These are phyloP conservation scores for Galerucella calmariensis DNA, from an alignment of 2,888 invertebrate species.

Conservation along the genomic window DNA sequence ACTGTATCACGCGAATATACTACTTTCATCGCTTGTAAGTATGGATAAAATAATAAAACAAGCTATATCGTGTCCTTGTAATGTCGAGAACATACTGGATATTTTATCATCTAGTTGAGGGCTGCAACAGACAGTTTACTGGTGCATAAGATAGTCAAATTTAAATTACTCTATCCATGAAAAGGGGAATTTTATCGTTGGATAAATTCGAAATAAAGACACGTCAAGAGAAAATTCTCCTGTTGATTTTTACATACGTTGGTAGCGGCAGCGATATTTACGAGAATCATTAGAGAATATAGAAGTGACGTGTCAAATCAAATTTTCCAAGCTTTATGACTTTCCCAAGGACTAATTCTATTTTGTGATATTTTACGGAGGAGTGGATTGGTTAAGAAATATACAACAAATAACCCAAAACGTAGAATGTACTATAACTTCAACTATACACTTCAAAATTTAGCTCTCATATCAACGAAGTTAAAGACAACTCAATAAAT, in stretches of 20 bases:
- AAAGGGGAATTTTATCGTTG: slow-evolving; percentile 22
- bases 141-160: slow-evolving; percentile 30
- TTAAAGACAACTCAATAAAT: no score
- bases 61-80: slow-evolving; percentile 20
- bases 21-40: background rate
- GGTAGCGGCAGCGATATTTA: background rate
- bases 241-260: background rate
- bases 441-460: no score
- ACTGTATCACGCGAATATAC: no score
- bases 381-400: no score
- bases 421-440: no score
- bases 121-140: slow-evolving; percentile 32
- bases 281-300: no score
- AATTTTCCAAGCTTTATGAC: no score
- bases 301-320: no score
- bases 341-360: no score
- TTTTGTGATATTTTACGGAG: no score
- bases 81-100: slow-evolving; percentile 26
- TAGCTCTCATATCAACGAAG: no score
- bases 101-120: slow-evolving; percentile 25
- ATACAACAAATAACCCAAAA: no score
- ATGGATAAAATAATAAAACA: slow-evolving; percentile 17
- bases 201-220: slow-evolving; percentile 3
- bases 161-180: slow-evolving; percentile 19
- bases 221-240: background rate